Base-by-base conservation (phyloP, 2,113 vertebrate species). In the Sceloporus tristichus region DNA sequence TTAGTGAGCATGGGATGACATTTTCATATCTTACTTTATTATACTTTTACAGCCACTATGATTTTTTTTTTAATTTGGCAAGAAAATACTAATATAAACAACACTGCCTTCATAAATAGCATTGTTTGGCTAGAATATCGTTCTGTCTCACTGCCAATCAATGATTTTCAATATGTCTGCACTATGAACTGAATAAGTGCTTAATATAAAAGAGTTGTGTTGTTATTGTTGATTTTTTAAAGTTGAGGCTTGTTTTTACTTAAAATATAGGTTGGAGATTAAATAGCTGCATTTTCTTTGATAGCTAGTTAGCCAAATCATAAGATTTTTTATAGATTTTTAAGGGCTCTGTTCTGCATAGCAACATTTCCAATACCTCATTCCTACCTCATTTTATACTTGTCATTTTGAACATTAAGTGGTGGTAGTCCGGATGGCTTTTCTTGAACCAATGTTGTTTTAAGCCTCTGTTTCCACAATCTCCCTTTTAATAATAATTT, bases 361-460 rank as follows among this genome's bases (percentile, higher is more conserved):
- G 84, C 87, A 79, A 42, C 62, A 54, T 95, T 94, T 94, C 92
- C 59, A 84, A 48, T 75, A 75, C 1, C 0, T 93, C 65, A 73
- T 90, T 90, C 40, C 42, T 2, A 54, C 48, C 88, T 81, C 78
- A 92, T 74, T 92, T 90, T 85, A 66, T 42, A 73, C 79, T 90
- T 89, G 4, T 91, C 84, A 68, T 87, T 93, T 90, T 90, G 76
- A 91, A 0, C 80, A 88, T 68, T 73, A 90, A 84, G 16, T 79
- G 70, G 92, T 94, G 87, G 48, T 68, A 90, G 87, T 79, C 90
- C 90, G 94, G 92, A 87, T 95, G 93, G 87, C 76, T 79, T 94
- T 90, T 91, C 82, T 90, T 93, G 87, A 91, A 85, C 84, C 38
- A 13, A 3, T 94, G 34, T 88, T 91, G 88, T 88, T 54, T 66